These are phyloP conservation scores for Fundulus diaphanus DNA, from an alignment of 2,797 vertebrate species.

Conservation along the genomic window DNA sequence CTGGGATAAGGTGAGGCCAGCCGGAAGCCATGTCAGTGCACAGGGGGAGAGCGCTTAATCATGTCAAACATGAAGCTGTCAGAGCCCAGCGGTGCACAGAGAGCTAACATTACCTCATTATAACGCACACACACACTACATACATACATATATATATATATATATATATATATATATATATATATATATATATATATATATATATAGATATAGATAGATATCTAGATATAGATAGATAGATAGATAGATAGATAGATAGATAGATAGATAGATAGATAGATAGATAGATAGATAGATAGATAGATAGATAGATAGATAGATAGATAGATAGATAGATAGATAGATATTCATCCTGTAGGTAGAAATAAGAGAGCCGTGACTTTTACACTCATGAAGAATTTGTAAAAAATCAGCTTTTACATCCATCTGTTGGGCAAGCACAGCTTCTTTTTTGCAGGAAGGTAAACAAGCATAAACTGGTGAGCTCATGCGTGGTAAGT, in stretches of 20 bases:
- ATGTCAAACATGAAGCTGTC: constrained; percentile 8
- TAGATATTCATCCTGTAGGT: not conserved
- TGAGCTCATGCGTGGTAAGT: constrained; percentile 1
- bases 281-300: too few species aligned
- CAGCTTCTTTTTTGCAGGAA: constrained; percentile 22
- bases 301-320: too few species aligned
- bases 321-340: too few species aligned
- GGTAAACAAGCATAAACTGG: constrained; percentile 4
- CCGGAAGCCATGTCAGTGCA: constrained; percentile 22
- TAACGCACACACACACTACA: not conserved
- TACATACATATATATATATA: too few species aligned
- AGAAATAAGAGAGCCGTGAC: not conserved
- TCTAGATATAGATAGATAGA: too few species aligned
- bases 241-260: too few species aligned
- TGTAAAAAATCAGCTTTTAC: too few species aligned
- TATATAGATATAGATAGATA: too few species aligned
- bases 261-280: too few species aligned
- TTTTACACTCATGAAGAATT: too few species aligned
- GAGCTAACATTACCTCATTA: not conserved
- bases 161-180: too few species aligned
- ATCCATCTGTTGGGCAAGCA: constrained; percentile 13
- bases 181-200: too few species aligned
- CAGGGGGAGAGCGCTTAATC: constrained; percentile 10
- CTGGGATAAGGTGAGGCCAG: constrained; percentile 32
- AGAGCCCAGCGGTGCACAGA: constrained; percentile 2